A percentile compares a stretch with the other conserved stretches of the same genome.
phyloP scores from a whole-genome alignment of 2,113 vertebrate genomes.

The Arizona elegans region DNA sequence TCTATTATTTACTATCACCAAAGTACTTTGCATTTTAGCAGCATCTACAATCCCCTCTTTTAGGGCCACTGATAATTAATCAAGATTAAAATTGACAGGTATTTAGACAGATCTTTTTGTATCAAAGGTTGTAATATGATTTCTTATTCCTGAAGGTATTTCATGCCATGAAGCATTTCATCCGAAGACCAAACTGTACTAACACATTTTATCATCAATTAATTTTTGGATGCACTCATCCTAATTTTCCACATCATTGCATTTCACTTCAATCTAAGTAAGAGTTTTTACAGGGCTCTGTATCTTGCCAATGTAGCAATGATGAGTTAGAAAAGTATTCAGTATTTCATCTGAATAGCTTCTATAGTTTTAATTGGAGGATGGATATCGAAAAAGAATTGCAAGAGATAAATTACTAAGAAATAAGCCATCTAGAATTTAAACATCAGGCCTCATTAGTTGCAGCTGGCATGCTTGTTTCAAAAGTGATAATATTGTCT shows the following conservation, averaged over 20 bases:
- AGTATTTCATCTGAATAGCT: not conserved
- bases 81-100: slow-evolving; percentile 19
- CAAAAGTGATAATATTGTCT: not conserved
- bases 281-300: slow-evolving; percentile 14
- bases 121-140: not conserved
- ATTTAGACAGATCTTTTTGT: not conserved
- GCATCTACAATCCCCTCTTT: not conserved
- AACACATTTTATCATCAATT: slow-evolving; percentile 16
- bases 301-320: slow-evolving; percentile 4
- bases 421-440: not conserved
- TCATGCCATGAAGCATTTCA: slow-evolving; percentile 26
- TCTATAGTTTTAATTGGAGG: not conserved
- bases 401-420: not conserved
- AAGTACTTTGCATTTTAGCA: not conserved
- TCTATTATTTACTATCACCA: not conserved
- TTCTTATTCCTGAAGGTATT: slow-evolving; percentile 3
- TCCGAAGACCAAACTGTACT: not conserved
- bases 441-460: not conserved
- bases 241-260: slow-evolving; percentile 10
- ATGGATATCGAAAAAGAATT: not conserved
- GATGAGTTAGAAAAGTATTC: not conserved
- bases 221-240: slow-evolving; percentile 20
- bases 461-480: not conserved
- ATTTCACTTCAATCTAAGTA: slow-evolving; percentile 19
- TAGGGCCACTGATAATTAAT: not conserved